A percentile compares a stretch with the other conserved stretches of the same genome.
Evolutionary conservation across 2,888 invertebrate species (phyloP).

Genomic region (Dolichomitus sp.): DNA sequence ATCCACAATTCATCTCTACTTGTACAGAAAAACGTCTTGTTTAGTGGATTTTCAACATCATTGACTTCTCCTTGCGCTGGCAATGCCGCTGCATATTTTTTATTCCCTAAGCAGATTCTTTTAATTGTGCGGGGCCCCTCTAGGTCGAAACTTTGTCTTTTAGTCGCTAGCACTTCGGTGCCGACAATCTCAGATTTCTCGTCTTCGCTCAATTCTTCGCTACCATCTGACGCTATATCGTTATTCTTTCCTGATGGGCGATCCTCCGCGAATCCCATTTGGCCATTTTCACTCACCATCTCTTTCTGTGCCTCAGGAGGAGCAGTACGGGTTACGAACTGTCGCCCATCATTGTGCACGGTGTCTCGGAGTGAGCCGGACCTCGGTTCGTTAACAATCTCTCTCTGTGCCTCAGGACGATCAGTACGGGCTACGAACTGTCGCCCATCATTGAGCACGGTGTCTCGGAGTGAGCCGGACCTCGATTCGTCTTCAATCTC

Average conservation of each 20-base stretch:
- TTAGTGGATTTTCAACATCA: neutral
- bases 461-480: neutral
- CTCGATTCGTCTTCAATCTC: neutral
- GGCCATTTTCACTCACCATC: neutral
- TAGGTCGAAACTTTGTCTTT: neutral
- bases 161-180: neutral
- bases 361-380: neutral
- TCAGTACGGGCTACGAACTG: neutral
- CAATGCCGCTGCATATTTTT: neutral
- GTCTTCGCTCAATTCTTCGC: neutral
- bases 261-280: neutral
- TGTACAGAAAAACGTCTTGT: neutral
- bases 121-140: neutral
- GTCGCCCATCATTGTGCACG: neutral
- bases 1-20: conserved; percentile 2
- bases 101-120: neutral
- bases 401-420: neutral
- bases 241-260: neutral
- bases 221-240: neutral
- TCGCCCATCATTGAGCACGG: neutral
- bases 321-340: neutral
- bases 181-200: neutral
- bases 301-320: neutral
- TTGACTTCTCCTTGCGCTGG: neutral
- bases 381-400: neutral